These are phyloP conservation scores for Mythimna pallens DNA, from an alignment of 2,888 invertebrate species.

Conservation along the genomic window DNA sequence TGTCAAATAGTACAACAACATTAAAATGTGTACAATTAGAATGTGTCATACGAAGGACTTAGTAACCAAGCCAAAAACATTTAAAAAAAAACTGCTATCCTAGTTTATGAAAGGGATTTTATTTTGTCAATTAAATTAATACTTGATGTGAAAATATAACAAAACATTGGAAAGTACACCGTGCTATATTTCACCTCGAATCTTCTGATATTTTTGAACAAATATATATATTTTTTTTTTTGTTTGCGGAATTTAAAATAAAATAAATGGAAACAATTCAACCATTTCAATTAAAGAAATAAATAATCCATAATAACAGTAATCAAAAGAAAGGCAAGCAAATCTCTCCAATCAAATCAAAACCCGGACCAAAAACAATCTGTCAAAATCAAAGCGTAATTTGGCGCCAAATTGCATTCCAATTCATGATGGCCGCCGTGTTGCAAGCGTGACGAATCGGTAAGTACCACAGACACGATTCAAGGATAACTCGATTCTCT, in stretches of 20 bases:
- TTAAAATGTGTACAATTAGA: too few species aligned
- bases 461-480: constrained; percentile 53
- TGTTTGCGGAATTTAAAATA: background rate
- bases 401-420: constrained; percentile 65
- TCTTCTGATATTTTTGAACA: too few species aligned
- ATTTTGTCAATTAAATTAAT: too few species aligned
- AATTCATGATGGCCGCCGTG: constrained; percentile 58
- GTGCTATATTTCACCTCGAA: too few species aligned
- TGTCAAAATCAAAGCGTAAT: constrained; percentile 62
- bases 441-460: constrained; percentile 63
- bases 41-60: too few species aligned
- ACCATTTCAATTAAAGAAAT: constrained; percentile 10
- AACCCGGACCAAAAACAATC: constrained; percentile 34
- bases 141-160: too few species aligned
- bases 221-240: too few species aligned
- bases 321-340: constrained; percentile 34
- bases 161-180: too few species aligned
- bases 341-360: constrained; percentile 39
- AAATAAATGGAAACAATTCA: background rate
- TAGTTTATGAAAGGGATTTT: too few species aligned
- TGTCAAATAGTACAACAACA: too few species aligned
- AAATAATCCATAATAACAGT: constrained; percentile 2
- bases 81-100: too few species aligned
- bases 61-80: too few species aligned
- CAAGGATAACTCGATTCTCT: constrained; percentile 65